Evolutionary conservation across 2,797 vertebrate species (phyloP).

Genomic region (Salarias fasciatus): DNA sequence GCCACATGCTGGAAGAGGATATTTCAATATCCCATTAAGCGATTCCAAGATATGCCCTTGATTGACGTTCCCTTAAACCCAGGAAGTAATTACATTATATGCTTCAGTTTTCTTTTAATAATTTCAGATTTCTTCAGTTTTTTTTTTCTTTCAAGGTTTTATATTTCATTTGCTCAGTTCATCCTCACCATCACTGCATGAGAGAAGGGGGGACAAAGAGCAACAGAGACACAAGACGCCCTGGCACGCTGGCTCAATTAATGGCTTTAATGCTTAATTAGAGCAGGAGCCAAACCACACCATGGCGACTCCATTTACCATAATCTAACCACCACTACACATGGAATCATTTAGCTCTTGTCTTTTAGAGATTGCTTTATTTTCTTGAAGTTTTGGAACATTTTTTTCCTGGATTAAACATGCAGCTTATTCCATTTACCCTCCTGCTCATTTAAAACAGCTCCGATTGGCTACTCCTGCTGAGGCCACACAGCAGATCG

Average conservation of each 20-base stretch:
- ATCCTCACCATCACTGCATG: slow-evolving; percentile 19
- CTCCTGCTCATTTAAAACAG: slow-evolving; percentile 43
- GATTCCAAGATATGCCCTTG: slow-evolving; percentile 81
- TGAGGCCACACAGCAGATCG: slow-evolving; percentile 33
- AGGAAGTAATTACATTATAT: slow-evolving; percentile 83
- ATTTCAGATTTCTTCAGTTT: slow-evolving; percentile 61
- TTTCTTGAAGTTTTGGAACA: background rate
- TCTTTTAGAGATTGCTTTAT: background rate
- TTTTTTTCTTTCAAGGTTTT: slow-evolving; percentile 37
- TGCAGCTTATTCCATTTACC: slow-evolving; percentile 24
- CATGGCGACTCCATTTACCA: background rate
- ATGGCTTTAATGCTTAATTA: slow-evolving; percentile 7
- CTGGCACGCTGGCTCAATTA: slow-evolving; percentile 3
- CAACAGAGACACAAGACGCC: slow-evolving; percentile 19
- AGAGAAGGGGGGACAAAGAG: background rate
- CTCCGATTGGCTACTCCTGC: slow-evolving; percentile 32
- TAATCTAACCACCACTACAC: background rate
- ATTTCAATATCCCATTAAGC: slow-evolving; percentile 86
- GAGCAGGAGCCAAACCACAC: slow-evolving; percentile 1
- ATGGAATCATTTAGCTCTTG: background rate
- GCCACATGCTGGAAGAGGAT: slow-evolving; percentile 82
- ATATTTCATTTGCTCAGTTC: slow-evolving; percentile 53
- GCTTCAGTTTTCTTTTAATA: slow-evolving; percentile 76
- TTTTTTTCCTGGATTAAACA: slow-evolving; percentile 6
- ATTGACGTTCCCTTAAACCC: slow-evolving; percentile 84